These are phyloP conservation scores for Silvanus unidentatus DNA, from an alignment of 2,888 invertebrate genomes.

Conservation along the genomic window DNA sequence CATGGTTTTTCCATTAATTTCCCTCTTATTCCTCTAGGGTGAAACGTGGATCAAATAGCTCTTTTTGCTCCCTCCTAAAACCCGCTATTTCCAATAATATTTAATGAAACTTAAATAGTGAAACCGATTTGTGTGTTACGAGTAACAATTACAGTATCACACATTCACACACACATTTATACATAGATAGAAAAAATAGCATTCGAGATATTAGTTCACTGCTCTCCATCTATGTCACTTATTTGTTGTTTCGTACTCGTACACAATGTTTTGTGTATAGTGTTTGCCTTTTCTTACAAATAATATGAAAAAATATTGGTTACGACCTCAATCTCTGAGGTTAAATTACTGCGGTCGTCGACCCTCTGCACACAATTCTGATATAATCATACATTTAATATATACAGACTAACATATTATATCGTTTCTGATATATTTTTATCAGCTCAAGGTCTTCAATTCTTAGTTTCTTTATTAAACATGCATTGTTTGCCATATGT, in stretches of 20 bases:
- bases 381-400: constrained; percentile 10
- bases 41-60: too few relatives aligned
- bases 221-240: constrained; percentile 45
- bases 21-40: too few relatives aligned
- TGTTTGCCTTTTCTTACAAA: constrained; percentile 5
- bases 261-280: background rate
- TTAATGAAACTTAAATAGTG: too few relatives aligned
- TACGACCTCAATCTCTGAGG: constrained; percentile 67
- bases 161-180: too few relatives aligned
- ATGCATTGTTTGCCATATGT: background rate
- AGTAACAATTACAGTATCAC: too few relatives aligned
- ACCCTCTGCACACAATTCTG: constrained; percentile 25
- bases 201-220: constrained; percentile 35
- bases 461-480: constrained; percentile 18
- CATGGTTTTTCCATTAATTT: too few relatives aligned
- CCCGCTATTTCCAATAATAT: too few relatives aligned
- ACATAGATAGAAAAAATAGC: background rate
- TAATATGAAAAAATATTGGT: constrained; percentile 22
- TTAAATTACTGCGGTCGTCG: constrained; percentile 51
- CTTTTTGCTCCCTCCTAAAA: background rate
- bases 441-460: constrained; percentile 34
- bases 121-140: too few relatives aligned
- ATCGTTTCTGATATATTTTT: constrained; percentile 26
- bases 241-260: constrained; percentile 34
- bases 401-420: constrained; percentile 1